Conservation (phyloP, 2,113 vertebrate genomes). For the Urocynchramus pylzowi region DNA sequence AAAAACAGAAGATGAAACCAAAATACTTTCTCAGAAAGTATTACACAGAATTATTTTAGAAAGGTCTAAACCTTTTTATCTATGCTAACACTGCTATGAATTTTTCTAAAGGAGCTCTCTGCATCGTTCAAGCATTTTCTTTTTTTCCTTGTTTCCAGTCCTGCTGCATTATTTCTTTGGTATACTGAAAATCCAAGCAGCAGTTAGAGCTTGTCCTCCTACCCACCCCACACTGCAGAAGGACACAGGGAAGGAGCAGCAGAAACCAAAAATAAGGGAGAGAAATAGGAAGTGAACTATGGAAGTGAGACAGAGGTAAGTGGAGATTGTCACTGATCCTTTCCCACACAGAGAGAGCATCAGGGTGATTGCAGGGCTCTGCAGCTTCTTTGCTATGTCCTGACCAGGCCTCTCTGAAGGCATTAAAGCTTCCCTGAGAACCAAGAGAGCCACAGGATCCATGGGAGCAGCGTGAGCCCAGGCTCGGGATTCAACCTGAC, state of each 20-base stretch:
- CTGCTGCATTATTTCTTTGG: background rate
- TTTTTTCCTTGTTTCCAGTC: background rate
- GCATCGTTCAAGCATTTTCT: background rate
- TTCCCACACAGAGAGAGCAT: background rate
- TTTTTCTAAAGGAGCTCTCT: background rate
- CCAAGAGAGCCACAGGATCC: background rate
- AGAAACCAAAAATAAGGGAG: background rate
- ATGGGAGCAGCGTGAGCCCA: background rate
- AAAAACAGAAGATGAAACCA: background rate
- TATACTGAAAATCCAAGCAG: background rate
- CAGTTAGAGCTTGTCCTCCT: background rate
- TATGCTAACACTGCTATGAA: background rate
- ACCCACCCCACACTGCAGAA: background rate
- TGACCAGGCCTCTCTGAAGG: background rate
- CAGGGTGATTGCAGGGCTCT: background rate
- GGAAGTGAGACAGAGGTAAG: background rate
- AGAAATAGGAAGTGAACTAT: background rate
- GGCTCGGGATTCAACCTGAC: background rate
- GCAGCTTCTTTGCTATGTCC: background rate
- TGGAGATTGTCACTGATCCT: background rate
- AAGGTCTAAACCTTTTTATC: background rate
- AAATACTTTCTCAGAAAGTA: background rate
- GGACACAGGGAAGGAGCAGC: background rate
- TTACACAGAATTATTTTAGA: background rate
- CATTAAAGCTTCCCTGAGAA: background rate